These are phyloP conservation scores for Passer montanus DNA, from an alignment of 2,113 vertebrate genomes.

Conservation along the genomic window DNA sequence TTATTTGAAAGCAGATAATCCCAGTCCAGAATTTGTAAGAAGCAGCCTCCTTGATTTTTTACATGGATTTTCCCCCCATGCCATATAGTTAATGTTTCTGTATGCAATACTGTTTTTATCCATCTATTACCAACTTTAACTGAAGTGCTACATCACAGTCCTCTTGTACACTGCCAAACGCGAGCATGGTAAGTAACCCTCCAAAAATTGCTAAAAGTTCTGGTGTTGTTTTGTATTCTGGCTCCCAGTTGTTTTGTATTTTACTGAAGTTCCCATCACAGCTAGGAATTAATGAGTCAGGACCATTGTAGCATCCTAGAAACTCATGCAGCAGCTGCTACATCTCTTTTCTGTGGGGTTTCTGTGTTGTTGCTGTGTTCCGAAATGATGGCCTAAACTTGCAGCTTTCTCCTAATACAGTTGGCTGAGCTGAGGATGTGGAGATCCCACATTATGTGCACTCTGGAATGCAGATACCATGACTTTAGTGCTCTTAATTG, in stretches of 20 bases:
- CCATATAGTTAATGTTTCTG: neutral
- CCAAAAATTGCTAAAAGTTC: neutral
- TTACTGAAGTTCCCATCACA: neutral
- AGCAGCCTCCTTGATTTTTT: neutral
- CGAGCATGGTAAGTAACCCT: neutral
- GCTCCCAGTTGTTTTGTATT: neutral
- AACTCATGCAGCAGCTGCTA: neutral
- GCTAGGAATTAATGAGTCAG: neutral
- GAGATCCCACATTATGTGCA: neutral
- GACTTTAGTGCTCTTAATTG: neutral
- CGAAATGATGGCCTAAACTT: neutral
- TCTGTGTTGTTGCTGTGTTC: neutral
- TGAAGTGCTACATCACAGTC: neutral
- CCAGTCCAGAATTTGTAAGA: neutral
- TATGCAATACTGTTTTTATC: neutral
- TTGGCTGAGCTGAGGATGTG: neutral
- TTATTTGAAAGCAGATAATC: neutral
- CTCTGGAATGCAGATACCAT: neutral
- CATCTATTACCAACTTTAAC: neutral
- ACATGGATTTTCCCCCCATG: fast-evolving
- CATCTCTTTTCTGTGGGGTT: neutral
- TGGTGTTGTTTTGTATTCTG: neutral
- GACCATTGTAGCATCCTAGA: neutral
- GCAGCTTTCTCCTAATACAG: neutral
- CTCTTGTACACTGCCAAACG: neutral